Evolutionary conservation across 2,888 invertebrate species (phyloP), one percentile per base, ranked within the genome.

Genomic region (Lasiommata megera): DNA sequence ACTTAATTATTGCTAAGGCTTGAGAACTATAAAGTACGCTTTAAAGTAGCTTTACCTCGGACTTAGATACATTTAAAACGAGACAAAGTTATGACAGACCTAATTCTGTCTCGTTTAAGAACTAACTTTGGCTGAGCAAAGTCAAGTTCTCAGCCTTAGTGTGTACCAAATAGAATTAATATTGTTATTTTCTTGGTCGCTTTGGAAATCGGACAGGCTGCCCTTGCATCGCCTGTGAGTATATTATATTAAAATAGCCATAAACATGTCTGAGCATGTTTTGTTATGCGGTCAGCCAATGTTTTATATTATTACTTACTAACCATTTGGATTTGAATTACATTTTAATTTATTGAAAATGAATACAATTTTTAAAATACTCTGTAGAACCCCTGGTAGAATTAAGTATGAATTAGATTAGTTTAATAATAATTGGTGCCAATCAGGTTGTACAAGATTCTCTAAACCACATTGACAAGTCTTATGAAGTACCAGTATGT

Each of bases 181-280:
- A 14, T 31, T 56, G 14, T 54, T 28, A 31, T 53, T 59, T 59
- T 59, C 60, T 40, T 56, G 46, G 40, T 62, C 50, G 18, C 60
- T 57, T 38, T 54, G 58, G 54, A 56, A 56, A 46, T 50, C 54
- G 54, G 57, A 56, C 60, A 62, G 60, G 58, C 62, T 48, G 51
- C 62, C 38, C 57, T 60, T 52, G 57, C 52, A 46, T 55, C 62
- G 43, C 53, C 54, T 50, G 62, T 62, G 44, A 62, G 62, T 62
- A 62, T 28, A 31, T 57, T 48, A 34, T 11, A 34, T 31, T 31
- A 17, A 38, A 29, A 17, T 37, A 56, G 44, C 43, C 17, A 8
- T 44, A 41, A 34, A 56, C 48, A 56, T 16, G 14, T 53, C 29
- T 50, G 6, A 41, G 62, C 62, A 62, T 59, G 59, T 51, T 40